Percentiles rank a stretch among this genome's conserved stretches.
phyloP scores from a whole-genome alignment of 64 coral and sea anemone species.

The Montipora cactus region DNA sequence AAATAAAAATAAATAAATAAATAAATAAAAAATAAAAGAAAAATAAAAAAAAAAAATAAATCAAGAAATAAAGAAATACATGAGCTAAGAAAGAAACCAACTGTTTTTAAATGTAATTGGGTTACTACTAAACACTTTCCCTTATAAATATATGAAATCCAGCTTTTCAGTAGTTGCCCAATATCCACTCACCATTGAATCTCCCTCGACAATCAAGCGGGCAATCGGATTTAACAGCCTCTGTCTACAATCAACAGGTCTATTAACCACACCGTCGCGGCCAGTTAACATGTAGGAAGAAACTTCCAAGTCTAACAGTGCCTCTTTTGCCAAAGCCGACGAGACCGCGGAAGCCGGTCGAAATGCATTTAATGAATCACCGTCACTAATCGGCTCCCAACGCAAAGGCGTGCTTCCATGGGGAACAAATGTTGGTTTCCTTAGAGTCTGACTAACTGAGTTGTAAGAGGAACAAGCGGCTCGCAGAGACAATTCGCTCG shows the following conservation, averaged over 20 bases:
- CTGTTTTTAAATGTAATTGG: no score
- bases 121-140: no score
- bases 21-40: no score
- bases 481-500: slow-evolving; percentile 5
- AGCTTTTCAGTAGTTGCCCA: no score
- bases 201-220: slow-evolving; percentile 8
- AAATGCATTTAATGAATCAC: background rate
- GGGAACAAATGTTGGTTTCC: background rate
- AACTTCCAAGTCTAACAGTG: slow-evolving; percentile 21
- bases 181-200: slow-evolving; percentile 21
- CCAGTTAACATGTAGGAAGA: background rate
- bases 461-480: background rate
- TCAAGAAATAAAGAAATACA: no score
- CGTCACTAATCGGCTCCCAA: slow-evolving; percentile 2
- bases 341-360: background rate
- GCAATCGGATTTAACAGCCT: slow-evolving; percentile 19
- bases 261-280: background rate
- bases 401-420: background rate
- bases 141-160: no score
- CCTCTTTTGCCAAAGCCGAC: slow-evolving; percentile 1
- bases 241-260: background rate
- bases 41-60: no score
- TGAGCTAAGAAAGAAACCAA: no score
- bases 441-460: background rate
- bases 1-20: no score